Evolutionary conservation across 2,797 vertebrate species (phyloP), one percentile per base, ranked within the genome.

Genomic region (Dendrocincla fuliginosa): DNA sequence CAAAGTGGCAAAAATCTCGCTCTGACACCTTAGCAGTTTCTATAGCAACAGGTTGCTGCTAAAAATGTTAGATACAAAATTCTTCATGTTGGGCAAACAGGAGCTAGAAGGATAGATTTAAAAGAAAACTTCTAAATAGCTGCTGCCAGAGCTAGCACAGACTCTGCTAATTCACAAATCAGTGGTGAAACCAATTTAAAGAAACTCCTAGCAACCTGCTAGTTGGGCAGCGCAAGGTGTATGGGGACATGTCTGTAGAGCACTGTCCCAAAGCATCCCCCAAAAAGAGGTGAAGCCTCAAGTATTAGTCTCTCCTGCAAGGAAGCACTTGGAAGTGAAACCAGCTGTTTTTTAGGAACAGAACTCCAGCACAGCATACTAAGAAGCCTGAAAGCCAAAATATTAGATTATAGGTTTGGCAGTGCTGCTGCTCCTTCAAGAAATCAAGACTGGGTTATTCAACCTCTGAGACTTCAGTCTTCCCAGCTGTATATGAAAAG

Each of bases 1-100:
- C 71, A 82, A 79, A 32, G 57, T 91, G 87, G 79, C 84, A 91
- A 94, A 95, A 87, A 79, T 47, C 84, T 94, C 89, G 79, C 65
- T 95, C 91, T 88, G 90, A 92, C 92, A 96, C 84, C 84, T 78
- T 76, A 69, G 60, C 10, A 19, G 96, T 97, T 97, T 95, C 97
- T 91, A 97, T 96, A 93, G 96, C 64, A 96, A 97, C 96, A 89
- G 87, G 82, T 94, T 92, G 94, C 93, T 74, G 89, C 92, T 92
- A 96, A 93, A 95, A 95, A 85, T 90, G 91, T 60, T 41, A 84
- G 67, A 84, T 64, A 77, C 82, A 93, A 91, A 95, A 96, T 56
- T 69, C 83, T 87, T 64, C 77, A 4, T 64, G 77, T 56, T 93
- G 95, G 92, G 87, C 90, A 84, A 92, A 84, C 55, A 91, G 77